A percentile compares a stretch with the other conserved stretches of the same genome.
phyloP scores from a whole-genome alignment of 2,888 invertebrate species.

The Lagria hirta region DNA sequence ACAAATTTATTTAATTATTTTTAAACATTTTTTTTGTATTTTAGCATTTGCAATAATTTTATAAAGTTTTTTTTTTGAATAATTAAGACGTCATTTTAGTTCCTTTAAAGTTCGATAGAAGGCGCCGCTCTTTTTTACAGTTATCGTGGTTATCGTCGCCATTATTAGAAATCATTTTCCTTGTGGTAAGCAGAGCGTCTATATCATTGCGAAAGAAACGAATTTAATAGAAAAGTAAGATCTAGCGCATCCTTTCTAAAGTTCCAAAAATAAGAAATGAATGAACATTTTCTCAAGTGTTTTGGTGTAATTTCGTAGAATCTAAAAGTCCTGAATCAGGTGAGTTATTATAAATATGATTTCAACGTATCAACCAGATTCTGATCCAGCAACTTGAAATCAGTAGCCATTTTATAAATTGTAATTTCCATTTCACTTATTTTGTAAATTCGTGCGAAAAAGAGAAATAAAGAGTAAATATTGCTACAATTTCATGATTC shows the following conservation, averaged over 20 bases:
- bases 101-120: conserved; percentile 17
- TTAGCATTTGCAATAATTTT: no score
- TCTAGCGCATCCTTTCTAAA: no score
- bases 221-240: conserved; percentile 25
- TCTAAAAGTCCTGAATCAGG: conserved; percentile 34
- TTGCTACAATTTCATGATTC: conserved; percentile 5
- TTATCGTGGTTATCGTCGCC: conserved; percentile 26
- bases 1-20: no score
- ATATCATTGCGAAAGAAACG: conserved; percentile 34
- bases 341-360: conserved; percentile 8
- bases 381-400: conserved; percentile 4
- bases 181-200: conserved; percentile 41
- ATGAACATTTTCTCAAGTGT: conserved; percentile 31
- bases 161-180: conserved; percentile 40
- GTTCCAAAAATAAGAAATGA: conserved; percentile 36
- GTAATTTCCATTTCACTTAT: conserved; percentile 12
- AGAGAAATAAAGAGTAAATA: no score
- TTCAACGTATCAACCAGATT: not conserved
- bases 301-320: conserved; percentile 30
- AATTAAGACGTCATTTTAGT: no score
- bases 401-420: conserved; percentile 37
- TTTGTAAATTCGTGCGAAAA: not conserved
- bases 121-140: conserved; percentile 21
- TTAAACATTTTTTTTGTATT: no score
- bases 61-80: no score